A percentile compares a stretch with the other conserved stretches of the same genome.
These are phyloP conservation scores for Bhutanitis thaidina DNA, from an alignment of 2,888 invertebrate species.

Conservation along the genomic window DNA sequence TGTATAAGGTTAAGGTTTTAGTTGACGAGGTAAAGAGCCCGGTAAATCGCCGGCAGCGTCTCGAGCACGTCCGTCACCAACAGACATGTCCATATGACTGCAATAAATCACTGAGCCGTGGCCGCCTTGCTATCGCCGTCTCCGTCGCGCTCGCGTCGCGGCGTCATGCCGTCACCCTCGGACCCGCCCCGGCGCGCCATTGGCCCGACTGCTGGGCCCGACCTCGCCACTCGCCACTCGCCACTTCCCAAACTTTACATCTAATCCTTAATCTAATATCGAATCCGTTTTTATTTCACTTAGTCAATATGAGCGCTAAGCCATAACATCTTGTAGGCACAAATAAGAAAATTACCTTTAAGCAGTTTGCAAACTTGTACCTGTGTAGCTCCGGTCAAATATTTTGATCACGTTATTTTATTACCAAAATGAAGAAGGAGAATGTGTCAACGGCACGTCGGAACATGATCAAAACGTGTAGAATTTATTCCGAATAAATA, in stretches of 20 bases:
- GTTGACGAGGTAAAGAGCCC: not conserved
- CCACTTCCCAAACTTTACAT: slow-evolving; percentile 15
- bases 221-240: slow-evolving; percentile 2
- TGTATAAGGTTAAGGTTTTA: not conserved
- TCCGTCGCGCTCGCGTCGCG: slow-evolving; percentile 21
- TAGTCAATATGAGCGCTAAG: slow-evolving; percentile 1
- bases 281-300: slow-evolving; percentile 5
- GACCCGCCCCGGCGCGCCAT: slow-evolving; percentile 39
- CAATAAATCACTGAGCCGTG: slow-evolving; percentile 30
- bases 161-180: slow-evolving; percentile 32
- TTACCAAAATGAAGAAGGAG: no score
- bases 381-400: no score
- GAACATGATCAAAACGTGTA: no score
- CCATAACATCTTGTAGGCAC: not conserved
- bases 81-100: not conserved
- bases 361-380: no score
- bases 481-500: no score
- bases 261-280: slow-evolving; percentile 8
- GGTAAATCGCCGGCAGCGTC: not conserved
- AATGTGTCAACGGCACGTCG: no score
- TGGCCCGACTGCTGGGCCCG: not conserved
- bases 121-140: slow-evolving; percentile 32
- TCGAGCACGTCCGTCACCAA: slow-evolving; percentile 3
- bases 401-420: no score
- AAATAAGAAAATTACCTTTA: no score